Conservation (phyloP, 2,113 vertebrate genomes). For the Empidonax traillii region DNA sequence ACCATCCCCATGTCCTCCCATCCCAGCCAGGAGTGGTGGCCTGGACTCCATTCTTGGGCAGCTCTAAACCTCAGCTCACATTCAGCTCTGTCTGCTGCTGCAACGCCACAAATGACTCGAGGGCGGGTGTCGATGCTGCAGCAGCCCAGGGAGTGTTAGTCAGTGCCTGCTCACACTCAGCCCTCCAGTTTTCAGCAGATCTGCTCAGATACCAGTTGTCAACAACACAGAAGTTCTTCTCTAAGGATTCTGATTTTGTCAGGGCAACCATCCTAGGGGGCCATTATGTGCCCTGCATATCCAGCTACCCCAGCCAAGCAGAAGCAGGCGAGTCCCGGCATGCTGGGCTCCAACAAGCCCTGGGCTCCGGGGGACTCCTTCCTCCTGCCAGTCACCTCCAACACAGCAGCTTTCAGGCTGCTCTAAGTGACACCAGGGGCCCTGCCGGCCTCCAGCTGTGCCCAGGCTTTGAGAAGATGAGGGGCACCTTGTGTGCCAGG, state of each 20-base stretch:
- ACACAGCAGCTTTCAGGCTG: background rate
- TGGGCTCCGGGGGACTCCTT: rapidly evolving
- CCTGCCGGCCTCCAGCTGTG: background rate
- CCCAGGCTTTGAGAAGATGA: background rate
- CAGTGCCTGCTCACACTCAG: background rate
- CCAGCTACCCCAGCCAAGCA: background rate
- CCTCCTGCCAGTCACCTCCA: background rate
- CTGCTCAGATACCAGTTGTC: background rate
- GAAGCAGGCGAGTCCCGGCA: background rate
- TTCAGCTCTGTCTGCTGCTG: background rate
- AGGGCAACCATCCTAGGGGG: background rate
- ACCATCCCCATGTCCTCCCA: rapidly evolving
- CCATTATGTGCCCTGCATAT: rapidly evolving
- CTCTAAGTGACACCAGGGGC: background rate
- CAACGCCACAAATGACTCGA: rapidly evolving
- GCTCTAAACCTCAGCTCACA: rapidly evolving
- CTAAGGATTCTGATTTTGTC: background rate
- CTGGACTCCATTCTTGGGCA: background rate
- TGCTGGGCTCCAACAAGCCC: background rate
- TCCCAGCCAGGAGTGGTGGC: rapidly evolving
- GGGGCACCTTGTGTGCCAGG: background rate
- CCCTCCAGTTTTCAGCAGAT: background rate
- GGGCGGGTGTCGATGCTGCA: background rate
- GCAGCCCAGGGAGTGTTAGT: rapidly evolving
- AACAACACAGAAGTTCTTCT: rapidly evolving